phyloP scores from a whole-genome alignment of 1,140 invertebrate species.

The Drosophila pachea region DNA sequence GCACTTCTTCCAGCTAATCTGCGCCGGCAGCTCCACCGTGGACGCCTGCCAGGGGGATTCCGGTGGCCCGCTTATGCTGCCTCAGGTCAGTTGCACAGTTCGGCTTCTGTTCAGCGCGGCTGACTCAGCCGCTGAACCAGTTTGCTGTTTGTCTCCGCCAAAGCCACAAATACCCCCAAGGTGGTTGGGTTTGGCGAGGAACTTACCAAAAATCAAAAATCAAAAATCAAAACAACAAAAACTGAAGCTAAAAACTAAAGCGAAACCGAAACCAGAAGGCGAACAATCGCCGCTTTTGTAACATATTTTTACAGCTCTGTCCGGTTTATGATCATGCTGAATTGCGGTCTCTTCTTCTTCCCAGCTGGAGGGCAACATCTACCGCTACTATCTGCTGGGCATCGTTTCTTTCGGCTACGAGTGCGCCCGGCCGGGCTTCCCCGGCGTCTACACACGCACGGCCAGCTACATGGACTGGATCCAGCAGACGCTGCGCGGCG shows the following conservation, averaged over 20 bases:
- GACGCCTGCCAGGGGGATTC: conserved; percentile 94
- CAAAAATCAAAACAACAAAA: no score
- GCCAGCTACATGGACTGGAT: conserved; percentile 78
- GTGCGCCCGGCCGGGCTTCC: conserved; percentile 84
- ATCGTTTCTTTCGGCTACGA: conserved; percentile 85
- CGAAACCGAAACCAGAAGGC: neutral
- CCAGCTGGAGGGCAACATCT: conserved; percentile 53
- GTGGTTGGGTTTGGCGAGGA: conserved; percentile 33
- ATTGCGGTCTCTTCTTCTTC: conserved; percentile 3
- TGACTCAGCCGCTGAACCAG: conserved; percentile 49
- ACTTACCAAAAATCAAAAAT: no score
- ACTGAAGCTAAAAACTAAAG: neutral
- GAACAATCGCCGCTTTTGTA: conserved; percentile 27
- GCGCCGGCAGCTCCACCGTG: conserved; percentile 80
- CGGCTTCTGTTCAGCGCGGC: neutral
- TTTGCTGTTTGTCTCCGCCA: conserved; percentile 22
- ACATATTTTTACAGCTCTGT: neutral
- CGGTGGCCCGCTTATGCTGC: conserved; percentile 87
- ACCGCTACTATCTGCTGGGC: conserved; percentile 81
- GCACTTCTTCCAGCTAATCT: conserved; percentile 73
- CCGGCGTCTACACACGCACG: conserved; percentile 85
- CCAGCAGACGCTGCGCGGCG: conserved; percentile 38
- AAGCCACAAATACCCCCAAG: conserved; percentile 34
- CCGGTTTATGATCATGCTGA: neutral
- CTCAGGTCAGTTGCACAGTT: conserved; percentile 67